Evolutionary conservation across 2,888 invertebrate species (phyloP), one percentile per base, ranked within the genome.

Genomic region (Deroplatys truncata): DNA sequence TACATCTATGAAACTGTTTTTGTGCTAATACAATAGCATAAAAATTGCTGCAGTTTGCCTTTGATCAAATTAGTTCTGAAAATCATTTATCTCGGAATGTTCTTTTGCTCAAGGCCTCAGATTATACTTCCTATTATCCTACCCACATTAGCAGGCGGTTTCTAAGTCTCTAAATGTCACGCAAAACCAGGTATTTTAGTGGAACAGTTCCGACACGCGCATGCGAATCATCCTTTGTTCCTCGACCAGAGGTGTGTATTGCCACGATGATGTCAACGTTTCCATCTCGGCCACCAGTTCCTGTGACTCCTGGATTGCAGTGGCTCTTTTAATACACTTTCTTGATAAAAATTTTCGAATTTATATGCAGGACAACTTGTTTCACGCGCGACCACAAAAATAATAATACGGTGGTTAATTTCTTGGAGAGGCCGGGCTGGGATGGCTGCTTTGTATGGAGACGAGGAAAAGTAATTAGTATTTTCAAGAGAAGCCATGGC

Each of bases 401-500:
- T 85, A 85, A 85, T 85, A 85, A 85, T 85, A 31, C 35, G 9
- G 31, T 35, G 85, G 85, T 85, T 85, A 49, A 49, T 85, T 28
- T 85, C 85, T 49, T n/a, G 31, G 82, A 28, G 35, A 2, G 15
- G 43, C 35, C 35, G 35, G n/a, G 82, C 9, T 31, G 13, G 29
- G 31, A 35, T 29, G 31, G 20, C 84, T 29, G 56, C 56, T 72
- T 72, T 72, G 56, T 72, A 72, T 72, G 56, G 28, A 43, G 82
- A 82, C 82, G 28, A 83, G 87, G n/a, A 13, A 29, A 87, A 49
- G 87, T 87, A 87, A 87, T 87, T 87, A 87, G 82, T 87, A 82
- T 82, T 35, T 87, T 87, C 82, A 29, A 82, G 87, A 20, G 56
- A 72, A 72, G 82, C n/a, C 31, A 82, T 20, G 31, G 82, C 82